Evolutionary conservation across 2,888 invertebrate genomes (phyloP).

Genomic region (Strigamia maritima): DNA sequence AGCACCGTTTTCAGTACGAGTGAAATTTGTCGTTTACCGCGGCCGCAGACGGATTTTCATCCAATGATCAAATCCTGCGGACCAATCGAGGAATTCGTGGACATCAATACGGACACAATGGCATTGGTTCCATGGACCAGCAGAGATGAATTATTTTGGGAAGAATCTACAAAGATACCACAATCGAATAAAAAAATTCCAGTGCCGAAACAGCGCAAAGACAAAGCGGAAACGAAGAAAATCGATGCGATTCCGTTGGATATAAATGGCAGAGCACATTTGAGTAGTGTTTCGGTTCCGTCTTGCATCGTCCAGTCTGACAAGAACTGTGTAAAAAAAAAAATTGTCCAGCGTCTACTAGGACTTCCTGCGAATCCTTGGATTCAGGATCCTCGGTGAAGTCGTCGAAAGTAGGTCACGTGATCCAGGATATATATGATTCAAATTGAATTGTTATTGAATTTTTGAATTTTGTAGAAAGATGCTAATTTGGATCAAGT

Average conservation of each 20-base stretch:
- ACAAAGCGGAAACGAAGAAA: too few relatives aligned
- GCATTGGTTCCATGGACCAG: background rate
- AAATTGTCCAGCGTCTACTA: background rate
- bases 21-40: too few relatives aligned
- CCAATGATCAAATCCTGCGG: background rate
- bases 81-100: background rate
- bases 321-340: background rate
- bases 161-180: too few relatives aligned
- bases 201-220: too few relatives aligned
- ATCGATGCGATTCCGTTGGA: background rate
- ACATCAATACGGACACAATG: background rate
- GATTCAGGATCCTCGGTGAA: background rate
- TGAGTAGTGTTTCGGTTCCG: background rate
- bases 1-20: background rate
- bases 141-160: background rate
- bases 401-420: background rate
- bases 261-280: background rate
- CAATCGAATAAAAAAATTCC: too few relatives aligned
- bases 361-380: background rate
- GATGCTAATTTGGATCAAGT: background rate
- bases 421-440: too few relatives aligned
- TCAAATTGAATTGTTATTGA: too few relatives aligned
- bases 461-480: background rate
- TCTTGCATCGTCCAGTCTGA: background rate
- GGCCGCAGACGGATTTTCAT: too few relatives aligned